These are phyloP conservation scores for Lutjanus argentimaculatus DNA, from an alignment of 2,797 vertebrate species.

Conservation along the genomic window DNA sequence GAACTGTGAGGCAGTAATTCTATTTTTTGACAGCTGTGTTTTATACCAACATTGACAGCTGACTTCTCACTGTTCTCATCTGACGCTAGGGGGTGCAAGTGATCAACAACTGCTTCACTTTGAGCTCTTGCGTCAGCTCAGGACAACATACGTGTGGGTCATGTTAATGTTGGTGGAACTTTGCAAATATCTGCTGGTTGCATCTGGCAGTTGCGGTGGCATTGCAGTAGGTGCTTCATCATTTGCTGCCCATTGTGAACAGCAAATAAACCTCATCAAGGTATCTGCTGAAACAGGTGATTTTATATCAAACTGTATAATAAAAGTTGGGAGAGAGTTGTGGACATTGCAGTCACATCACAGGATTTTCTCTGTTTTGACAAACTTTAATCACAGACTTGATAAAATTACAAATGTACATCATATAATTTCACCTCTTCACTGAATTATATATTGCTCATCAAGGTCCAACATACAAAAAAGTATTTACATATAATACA, in stretches of 20 bases:
- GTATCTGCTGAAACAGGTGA: background rate
- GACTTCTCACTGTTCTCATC: no score
- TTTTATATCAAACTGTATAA: no score
- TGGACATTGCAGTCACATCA: background rate
- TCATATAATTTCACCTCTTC: constrained; percentile 9
- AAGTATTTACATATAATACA: constrained; percentile 65
- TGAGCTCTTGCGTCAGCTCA: no score
- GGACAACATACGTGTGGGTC: no score
- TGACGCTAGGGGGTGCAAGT: no score
- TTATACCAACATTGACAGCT: background rate
- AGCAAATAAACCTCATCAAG: background rate
- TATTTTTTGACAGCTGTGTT: background rate
- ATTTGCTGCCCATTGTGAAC: no score
- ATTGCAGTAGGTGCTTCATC: no score
- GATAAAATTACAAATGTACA: constrained; percentile 52
- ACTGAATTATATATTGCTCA: constrained; percentile 41
- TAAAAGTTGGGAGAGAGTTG: background rate
- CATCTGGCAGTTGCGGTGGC: no score
- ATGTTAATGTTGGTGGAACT: no score
- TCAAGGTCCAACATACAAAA: constrained; percentile 37
- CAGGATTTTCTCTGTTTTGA: constrained; percentile 13
- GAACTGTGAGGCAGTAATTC: no score
- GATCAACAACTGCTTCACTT: no score
- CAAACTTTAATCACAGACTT: constrained; percentile 64
- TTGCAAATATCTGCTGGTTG: no score